Conservation (phyloP, 2,797 vertebrate species). For the Dendrocincla fuliginosa region DNA sequence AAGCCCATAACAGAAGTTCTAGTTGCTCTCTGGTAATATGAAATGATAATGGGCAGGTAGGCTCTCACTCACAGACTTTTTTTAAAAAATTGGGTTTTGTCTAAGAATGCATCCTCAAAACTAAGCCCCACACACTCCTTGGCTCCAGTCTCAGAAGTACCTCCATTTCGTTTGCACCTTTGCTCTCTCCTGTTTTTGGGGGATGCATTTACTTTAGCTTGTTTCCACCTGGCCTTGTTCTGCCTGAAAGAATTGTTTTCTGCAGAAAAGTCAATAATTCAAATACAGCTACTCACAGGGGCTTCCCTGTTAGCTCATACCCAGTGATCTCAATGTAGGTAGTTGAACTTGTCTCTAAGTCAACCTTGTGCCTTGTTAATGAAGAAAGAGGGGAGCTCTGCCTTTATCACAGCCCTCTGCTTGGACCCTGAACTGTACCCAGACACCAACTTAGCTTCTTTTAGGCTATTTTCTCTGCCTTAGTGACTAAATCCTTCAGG, state of each 20-base stretch:
- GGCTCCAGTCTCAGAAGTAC: background rate
- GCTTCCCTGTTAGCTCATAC: background rate
- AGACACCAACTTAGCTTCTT: background rate
- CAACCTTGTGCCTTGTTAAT: background rate
- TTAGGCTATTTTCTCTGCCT: background rate
- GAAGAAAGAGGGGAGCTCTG: background rate
- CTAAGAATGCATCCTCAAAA: background rate
- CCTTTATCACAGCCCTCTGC: background rate
- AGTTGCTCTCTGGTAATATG: background rate
- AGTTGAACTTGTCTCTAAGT: background rate
- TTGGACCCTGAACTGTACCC: background rate
- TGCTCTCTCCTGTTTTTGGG: background rate
- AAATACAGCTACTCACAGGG: background rate
- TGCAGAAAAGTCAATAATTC: background rate
- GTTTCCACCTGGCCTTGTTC: background rate
- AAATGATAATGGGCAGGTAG: background rate
- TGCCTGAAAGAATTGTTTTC: background rate
- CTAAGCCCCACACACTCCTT: fast-evolving
- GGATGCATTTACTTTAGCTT: background rate
- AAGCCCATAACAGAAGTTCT: background rate
- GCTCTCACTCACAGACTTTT: background rate
- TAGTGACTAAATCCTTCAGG: background rate
- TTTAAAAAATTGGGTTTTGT: background rate
- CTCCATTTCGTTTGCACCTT: background rate
- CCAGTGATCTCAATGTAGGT: background rate